These are phyloP conservation scores for Incurvaria masculella DNA, from an alignment of 2,888 invertebrate genomes.

Conservation along the genomic window DNA sequence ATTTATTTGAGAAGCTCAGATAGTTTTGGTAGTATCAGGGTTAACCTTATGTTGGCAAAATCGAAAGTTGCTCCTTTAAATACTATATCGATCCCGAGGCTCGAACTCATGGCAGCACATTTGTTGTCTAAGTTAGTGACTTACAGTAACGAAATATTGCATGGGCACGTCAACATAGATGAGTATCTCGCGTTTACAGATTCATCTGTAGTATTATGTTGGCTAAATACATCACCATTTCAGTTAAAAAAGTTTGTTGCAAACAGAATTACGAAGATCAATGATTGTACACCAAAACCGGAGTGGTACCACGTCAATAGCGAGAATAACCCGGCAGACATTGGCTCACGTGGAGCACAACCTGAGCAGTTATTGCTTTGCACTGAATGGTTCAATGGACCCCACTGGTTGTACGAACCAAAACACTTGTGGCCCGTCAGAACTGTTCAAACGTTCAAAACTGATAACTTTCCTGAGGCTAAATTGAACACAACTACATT, in stretches of 20 bases:
- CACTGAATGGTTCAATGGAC: slow-evolving; percentile 9
- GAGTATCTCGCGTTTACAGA: not conserved
- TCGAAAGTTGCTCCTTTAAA: slow-evolving; percentile 9
- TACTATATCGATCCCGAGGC: slow-evolving; percentile 8
- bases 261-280: slow-evolving; percentile 12
- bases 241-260: slow-evolving; percentile 9
- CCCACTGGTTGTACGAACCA: not conserved
- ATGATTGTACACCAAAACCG: slow-evolving; percentile 4
- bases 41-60: slow-evolving; percentile 7
- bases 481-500: too few relatives aligned
- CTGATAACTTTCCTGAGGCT: not conserved
- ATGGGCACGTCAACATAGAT: too few relatives aligned
- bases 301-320: slow-evolving; percentile 14
- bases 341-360: slow-evolving; percentile 12
- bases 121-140: not conserved
- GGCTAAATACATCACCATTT: slow-evolving; percentile 8
- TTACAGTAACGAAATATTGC: not conserved
- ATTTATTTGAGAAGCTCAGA: slow-evolving; percentile 6
- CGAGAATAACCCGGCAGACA: slow-evolving; percentile 15
- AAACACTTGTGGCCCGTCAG: not conserved
- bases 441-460: not conserved
- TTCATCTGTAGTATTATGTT: slow-evolving; percentile 10
- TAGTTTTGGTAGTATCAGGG: not conserved
- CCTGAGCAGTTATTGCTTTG: slow-evolving; percentile 7
- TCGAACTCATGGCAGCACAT: slow-evolving; percentile 11